Evolutionary conservation across 2,888 invertebrate genomes (phyloP), one percentile per base, ranked within the genome.

Genomic region (Strigamia crassipes): DNA sequence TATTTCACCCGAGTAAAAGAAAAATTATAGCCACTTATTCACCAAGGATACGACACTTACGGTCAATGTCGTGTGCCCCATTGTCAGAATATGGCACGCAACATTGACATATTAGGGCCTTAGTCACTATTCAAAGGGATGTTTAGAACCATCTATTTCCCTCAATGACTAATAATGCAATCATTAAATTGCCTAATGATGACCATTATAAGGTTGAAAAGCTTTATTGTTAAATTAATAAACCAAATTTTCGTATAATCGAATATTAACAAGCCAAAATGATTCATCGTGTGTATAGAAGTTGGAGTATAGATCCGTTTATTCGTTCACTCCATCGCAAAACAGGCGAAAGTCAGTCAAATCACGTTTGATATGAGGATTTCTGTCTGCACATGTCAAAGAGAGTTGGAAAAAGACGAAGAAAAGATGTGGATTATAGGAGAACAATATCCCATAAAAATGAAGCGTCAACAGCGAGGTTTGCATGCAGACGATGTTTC

Each of bases 401-500:
- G 13, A 31, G 23, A 31, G 73, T 31, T 6, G n/a, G 73, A 15
- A 73, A 27, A 73, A 73, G 21, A 23, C 61, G 61, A 66, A 73
- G 27, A 27, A 31, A 27, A 27, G 23, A 73, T 27, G 31, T 15
- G 73, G 73, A 31, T 27, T 27, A 73, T 13, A 31, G 23, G 73
- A n/a, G 27, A 73, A 73, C 23, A 73, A 73, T 73, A 73, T 73
- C 73, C 31, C n/a, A 13, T 27, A 27, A 73, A 73, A 73, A 73
- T 73, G 31, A 73, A 73, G 73, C 73, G 73, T 73, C 73, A 73
- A 73, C 73, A 31, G 27, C 13, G 31, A 27, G 10, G 31, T 73
- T 73, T 73, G 73, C 31, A 73, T 73, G 73, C 73, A 73, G 73
- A 73, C 23, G 73, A 73, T 31, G 73, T 27, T 31, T 12, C 73